phyloP scores from a whole-genome alignment of 2,888 invertebrate species.

The Ischnura elegans region DNA sequence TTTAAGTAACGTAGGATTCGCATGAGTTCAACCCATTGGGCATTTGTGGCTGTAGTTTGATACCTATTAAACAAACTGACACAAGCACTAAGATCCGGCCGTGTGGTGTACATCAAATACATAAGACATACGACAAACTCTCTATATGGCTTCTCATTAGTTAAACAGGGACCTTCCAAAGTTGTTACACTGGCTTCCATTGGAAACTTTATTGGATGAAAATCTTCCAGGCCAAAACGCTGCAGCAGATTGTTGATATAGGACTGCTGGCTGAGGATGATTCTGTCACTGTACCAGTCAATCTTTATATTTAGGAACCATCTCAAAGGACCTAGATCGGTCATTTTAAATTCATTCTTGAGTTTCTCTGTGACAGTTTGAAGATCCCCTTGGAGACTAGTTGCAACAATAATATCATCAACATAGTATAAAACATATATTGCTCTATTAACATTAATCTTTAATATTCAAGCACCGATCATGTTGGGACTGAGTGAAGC shows the following conservation, averaged over 20 bases:
- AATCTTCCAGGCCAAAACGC: background rate
- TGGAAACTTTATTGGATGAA: background rate
- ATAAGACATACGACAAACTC: background rate
- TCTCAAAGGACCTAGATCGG: background rate
- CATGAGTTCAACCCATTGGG: background rate
- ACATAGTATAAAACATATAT: background rate
- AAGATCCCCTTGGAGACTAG: background rate
- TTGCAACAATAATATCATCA: background rate
- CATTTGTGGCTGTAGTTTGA: constrained; percentile 32
- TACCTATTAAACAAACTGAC: background rate
- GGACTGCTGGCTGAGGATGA: background rate
- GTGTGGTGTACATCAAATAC: background rate
- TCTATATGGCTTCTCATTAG: background rate
- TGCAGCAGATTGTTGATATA: background rate
- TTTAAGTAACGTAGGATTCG: too few relatives aligned
- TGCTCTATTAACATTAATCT: background rate
- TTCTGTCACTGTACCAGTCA: background rate
- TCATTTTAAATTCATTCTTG: background rate
- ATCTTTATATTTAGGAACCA: background rate
- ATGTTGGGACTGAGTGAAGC: too few relatives aligned
- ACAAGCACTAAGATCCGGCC: background rate
- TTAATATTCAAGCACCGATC: too few relatives aligned
- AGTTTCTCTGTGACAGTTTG: background rate
- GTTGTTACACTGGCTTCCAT: background rate
- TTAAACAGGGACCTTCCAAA: background rate